phyloP scores from a whole-genome alignment of 2,797 vertebrate genomes.

The Fistularia tabacaria region DNA sequence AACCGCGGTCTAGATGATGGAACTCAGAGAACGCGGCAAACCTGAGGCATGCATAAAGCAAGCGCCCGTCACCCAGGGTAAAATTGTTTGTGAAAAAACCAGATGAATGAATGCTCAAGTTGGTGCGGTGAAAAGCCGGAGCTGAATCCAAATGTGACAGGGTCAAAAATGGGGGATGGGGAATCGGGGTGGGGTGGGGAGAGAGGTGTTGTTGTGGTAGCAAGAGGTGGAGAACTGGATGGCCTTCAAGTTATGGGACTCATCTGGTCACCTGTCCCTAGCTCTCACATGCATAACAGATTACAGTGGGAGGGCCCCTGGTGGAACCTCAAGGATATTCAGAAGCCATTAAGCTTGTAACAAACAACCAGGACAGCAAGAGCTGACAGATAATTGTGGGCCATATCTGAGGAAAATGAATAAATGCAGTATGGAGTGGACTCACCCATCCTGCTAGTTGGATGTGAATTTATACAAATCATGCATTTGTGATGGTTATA shows the following conservation, averaged over 20 bases:
- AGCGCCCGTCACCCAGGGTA: conserved; percentile 24
- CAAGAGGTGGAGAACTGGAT: conserved; percentile 5
- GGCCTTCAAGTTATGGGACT: conserved; percentile 35
- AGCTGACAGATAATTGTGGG: conserved; percentile 4
- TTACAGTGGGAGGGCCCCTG: conserved; percentile 1
- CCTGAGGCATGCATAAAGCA: conserved; percentile 52
- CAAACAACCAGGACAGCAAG: conserved; percentile 9
- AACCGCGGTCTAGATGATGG: conserved; percentile 22
- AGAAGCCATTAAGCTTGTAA: conserved; percentile 12
- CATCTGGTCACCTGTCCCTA: conserved; percentile 16
- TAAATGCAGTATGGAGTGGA: not conserved
- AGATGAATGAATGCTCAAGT: conserved; percentile 53
- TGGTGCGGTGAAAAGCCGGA: conserved; percentile 9
- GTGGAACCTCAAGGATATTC: conserved; percentile 25
- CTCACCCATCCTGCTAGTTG: not conserved
- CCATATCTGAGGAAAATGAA: conserved; percentile 1
- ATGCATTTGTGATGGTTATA: no score
- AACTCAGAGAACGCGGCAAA: not conserved
- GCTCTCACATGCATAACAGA: conserved; percentile 29
- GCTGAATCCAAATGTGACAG: no score
- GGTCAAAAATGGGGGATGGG: not conserved
- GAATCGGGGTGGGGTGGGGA: conserved; percentile 41
- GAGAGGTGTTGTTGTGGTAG: conserved; percentile 9
- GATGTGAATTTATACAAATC: not conserved
- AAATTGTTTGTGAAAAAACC: conserved; percentile 23